These are phyloP conservation scores for Synergus laeviventris DNA, from an alignment of 2,888 invertebrate genomes.

Conservation along the genomic window DNA sequence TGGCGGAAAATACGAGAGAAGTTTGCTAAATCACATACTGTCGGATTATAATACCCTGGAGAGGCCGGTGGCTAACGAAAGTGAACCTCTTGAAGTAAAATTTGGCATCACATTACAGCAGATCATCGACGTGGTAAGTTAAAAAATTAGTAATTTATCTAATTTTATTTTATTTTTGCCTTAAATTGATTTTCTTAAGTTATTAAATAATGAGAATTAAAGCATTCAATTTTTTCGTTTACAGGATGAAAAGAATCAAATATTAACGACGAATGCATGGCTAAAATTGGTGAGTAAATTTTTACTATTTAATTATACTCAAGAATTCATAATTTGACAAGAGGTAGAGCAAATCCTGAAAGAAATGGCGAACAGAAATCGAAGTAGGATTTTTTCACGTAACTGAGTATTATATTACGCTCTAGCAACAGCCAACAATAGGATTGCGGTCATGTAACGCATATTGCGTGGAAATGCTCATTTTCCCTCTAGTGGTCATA, in stretches of 20 bases:
- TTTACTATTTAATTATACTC: neutral
- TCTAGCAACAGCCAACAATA: conserved; percentile 5
- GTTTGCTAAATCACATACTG: conserved; percentile 89
- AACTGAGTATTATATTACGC: conserved; percentile 10
- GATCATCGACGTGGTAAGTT: conserved; percentile 96
- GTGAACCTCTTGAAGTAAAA: conserved; percentile 91
- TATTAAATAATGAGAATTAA: neutral
- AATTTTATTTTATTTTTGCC: neutral
- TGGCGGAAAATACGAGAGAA: conserved; percentile 94
- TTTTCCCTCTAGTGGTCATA: conserved; percentile 20
- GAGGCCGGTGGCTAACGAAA: conserved; percentile 94
- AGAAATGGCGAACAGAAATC: neutral
- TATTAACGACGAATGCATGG: conserved; percentile 98
- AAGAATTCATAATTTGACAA: neutral
- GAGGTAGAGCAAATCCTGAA: neutral
- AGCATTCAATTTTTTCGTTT: conserved; percentile 66
- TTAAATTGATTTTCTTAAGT: neutral
- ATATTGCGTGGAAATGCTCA: conserved; percentile 34
- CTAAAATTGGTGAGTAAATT: conserved; percentile 94
- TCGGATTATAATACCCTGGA: conserved; percentile 91
- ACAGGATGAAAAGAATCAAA: conserved; percentile 99
- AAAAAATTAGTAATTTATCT: conserved; percentile 25
- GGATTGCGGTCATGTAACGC: conserved; percentile 37
- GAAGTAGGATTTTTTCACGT: conserved; percentile 18
- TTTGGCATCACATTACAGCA: conserved; percentile 95